phyloP scores from a whole-genome alignment of 2,888 invertebrate genomes.

The Drosophila phalerata region DNA sequence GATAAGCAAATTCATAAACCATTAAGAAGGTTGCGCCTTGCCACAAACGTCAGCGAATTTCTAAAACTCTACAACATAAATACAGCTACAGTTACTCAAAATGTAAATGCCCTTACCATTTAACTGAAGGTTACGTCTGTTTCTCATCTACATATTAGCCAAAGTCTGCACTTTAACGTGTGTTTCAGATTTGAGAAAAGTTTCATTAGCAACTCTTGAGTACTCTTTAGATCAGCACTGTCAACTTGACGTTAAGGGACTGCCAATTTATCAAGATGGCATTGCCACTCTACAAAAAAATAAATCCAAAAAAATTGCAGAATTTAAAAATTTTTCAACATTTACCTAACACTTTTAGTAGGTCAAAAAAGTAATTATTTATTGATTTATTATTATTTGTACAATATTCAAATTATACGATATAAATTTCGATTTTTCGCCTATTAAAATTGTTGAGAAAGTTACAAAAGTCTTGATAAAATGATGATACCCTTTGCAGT shows the following conservation, averaged over 20 bases:
- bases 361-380: too few species aligned
- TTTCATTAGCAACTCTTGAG: neutral
- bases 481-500: neutral
- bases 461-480: conserved; percentile 13
- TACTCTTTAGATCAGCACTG: neutral
- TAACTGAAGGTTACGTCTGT: neutral
- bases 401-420: too few species aligned
- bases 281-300: neutral
- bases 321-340: too few species aligned
- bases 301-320: too few species aligned
- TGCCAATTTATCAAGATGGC: neutral
- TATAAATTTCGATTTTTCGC: neutral
- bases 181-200: neutral
- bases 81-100: neutral
- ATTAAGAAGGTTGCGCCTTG: conserved; percentile 65
- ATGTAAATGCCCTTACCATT: conserved; percentile 17
- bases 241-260: neutral
- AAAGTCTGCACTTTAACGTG: neutral
- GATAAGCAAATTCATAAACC: conserved; percentile 76
- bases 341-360: too few species aligned
- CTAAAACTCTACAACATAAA: conserved; percentile 22
- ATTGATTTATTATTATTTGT: too few species aligned
- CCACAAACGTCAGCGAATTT: conserved; percentile 38
- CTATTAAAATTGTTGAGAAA: too few species aligned
- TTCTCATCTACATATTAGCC: neutral